Conservation (phyloP, 2,888 invertebrate species). For the Ferdinandea cuprea region DNA sequence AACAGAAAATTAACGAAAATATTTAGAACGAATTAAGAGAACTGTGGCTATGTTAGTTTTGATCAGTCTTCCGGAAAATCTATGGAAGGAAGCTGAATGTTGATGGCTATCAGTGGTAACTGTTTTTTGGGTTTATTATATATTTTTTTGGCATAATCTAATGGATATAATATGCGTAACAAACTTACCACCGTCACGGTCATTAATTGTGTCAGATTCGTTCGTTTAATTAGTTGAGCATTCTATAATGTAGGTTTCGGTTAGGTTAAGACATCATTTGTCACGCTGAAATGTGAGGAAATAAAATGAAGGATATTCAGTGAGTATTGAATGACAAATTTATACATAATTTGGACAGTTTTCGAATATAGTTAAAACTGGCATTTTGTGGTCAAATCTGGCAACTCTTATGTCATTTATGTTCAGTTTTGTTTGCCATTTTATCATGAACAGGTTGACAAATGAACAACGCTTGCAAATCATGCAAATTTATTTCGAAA, state of each 20-base stretch:
- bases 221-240: constrained; percentile 42
- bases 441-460: too few relatives aligned
- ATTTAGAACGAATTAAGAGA: constrained; percentile 46
- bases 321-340: not conserved
- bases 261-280: constrained; percentile 46
- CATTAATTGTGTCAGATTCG: constrained; percentile 57
- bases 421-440: too few relatives aligned
- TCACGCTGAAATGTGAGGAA: constrained; percentile 24
- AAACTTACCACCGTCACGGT: constrained; percentile 40
- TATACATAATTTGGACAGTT: too few relatives aligned
- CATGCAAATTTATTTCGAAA: too few relatives aligned
- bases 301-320: constrained; percentile 1
- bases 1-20: constrained; percentile 2
- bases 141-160: constrained; percentile 19
- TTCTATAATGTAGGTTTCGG: constrained; percentile 30
- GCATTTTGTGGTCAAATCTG: too few relatives aligned
- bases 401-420: too few relatives aligned
- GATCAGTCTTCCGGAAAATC: constrained; percentile 66
- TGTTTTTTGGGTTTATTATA: constrained; percentile 34
- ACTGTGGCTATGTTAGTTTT: constrained; percentile 20
- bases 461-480: too few relatives aligned
- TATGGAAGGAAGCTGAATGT: constrained; percentile 2
- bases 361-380: too few relatives aligned
- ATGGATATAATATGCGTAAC: constrained; percentile 30
- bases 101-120: constrained; percentile 58